Conservation (phyloP, 1,140 invertebrate species). For the Acromyrmex echinatior region DNA sequence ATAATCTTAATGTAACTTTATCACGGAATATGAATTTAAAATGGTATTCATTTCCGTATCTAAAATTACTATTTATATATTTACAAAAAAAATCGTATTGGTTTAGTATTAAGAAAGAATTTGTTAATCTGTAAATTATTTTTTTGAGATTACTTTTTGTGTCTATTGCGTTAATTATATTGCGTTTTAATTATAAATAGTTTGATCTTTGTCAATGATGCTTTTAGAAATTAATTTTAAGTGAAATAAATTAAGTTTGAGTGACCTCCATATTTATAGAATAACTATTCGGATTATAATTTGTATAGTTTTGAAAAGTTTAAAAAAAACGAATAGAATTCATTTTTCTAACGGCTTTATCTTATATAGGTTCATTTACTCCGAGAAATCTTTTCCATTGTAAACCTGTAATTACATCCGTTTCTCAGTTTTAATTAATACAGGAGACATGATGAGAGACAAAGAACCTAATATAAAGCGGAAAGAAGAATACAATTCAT, state of each 20-base stretch:
- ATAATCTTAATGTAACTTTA: slow-evolving; percentile 2
- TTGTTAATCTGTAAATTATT: not conserved
- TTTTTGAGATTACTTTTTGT: not conserved
- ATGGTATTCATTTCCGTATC: not conserved
- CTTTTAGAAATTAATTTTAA: slow-evolving; percentile 10
- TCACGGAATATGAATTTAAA: not conserved
- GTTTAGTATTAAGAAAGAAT: not conserved
- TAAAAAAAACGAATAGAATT: not conserved
- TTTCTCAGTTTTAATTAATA: slow-evolving; percentile 24
- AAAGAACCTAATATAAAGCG: not conserved
- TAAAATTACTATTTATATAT: not conserved
- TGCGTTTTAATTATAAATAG: not conserved
- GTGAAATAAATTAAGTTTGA: not conserved
- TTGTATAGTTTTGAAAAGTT: not conserved
- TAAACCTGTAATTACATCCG: slow-evolving; percentile 9
- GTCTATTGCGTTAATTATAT: no score
- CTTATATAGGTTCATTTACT: not conserved
- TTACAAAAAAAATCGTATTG: no score
- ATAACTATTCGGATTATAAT: not conserved
- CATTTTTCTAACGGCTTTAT: not conserved
- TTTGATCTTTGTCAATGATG: not conserved
- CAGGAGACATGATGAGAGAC: not conserved
- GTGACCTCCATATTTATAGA: not conserved
- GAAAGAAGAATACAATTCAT: not conserved
- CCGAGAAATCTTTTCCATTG: not conserved